Percentiles rank a stretch among this genome's conserved stretches.
Evolutionary conservation across 2,113 vertebrate genomes (phyloP).

Genomic region (Phodopus roborovskii): DNA sequence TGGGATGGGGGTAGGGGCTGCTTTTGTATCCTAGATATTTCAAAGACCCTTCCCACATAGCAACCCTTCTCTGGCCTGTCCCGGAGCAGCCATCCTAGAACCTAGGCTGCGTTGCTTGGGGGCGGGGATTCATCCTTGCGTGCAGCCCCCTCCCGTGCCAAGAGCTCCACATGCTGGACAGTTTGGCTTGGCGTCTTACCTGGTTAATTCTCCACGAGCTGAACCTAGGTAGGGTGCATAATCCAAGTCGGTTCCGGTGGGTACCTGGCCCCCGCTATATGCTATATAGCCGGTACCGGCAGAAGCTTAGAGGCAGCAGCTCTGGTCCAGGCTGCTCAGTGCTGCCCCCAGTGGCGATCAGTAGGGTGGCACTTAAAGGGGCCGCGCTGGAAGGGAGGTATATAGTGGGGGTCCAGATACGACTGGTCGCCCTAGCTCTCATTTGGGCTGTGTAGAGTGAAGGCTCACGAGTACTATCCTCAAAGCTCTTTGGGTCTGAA

Average conservation of each 20-base stretch:
- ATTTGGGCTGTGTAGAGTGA: neutral
- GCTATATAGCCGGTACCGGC: conserved; percentile 61
- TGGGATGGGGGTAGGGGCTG: neutral
- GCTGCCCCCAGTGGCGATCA: conserved; percentile 69
- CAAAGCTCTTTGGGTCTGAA: neutral
- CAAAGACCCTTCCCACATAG: neutral
- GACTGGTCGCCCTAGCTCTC: accelerated
- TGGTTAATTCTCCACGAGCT: neutral
- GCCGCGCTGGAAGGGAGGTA: conserved; percentile 13
- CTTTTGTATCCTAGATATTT: neutral
- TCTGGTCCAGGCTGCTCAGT: conserved; percentile 54
- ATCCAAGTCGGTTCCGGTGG: neutral
- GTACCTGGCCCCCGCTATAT: conserved; percentile 10
- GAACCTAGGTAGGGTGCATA: neutral
- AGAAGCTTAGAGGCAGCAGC: conserved; percentile 79
- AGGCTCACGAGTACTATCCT: neutral
- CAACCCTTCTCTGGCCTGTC: neutral
- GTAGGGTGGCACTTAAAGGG: conserved; percentile 73
- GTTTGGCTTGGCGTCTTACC: conserved; percentile 59
- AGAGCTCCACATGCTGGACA: neutral
- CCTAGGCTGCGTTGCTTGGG: neutral
- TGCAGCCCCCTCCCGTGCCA: neutral
- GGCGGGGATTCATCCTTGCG: neutral
- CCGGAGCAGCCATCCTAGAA: neutral
- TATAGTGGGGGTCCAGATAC: neutral